Conservation (phyloP, 2,113 vertebrate species). For the Plecotus auritus region DNA sequence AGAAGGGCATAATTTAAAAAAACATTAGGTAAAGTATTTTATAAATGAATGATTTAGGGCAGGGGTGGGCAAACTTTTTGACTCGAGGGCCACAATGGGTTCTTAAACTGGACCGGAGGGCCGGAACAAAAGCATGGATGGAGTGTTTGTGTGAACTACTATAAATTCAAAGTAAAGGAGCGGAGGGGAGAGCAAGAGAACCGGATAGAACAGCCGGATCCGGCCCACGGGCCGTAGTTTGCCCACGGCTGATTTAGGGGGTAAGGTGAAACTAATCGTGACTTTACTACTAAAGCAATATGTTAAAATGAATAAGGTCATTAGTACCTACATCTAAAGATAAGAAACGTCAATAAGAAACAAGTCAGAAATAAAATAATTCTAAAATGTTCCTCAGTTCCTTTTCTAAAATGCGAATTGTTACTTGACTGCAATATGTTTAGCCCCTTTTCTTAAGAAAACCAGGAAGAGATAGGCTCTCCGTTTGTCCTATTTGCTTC, state of each 20-base stretch:
- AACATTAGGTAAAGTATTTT: constrained; percentile 7
- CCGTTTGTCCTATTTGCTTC: background rate
- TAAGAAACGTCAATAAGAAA: background rate
- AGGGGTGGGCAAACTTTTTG: too few relatives aligned
- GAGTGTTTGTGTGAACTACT: too few relatives aligned
- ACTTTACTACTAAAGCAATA: constrained; percentile 5
- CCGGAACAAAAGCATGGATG: too few relatives aligned
- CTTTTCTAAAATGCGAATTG: background rate
- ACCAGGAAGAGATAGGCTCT: background rate
- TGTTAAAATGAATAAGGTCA: background rate
- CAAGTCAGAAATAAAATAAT: background rate
- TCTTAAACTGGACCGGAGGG: too few relatives aligned
- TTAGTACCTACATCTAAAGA: background rate
- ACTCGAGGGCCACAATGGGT: too few relatives aligned
- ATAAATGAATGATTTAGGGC: too few relatives aligned
- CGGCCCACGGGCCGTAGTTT: too few relatives aligned
- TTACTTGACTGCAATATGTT: background rate
- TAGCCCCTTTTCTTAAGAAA: background rate
- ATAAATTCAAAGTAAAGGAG: too few relatives aligned
- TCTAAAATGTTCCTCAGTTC: background rate
- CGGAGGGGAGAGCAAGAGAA: too few relatives aligned
- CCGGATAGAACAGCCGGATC: too few relatives aligned
- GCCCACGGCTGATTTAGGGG: background rate
- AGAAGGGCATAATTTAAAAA: background rate
- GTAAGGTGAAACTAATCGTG: background rate